Evolutionary conservation across 1,140 invertebrate species (phyloP).

Genomic region (Drosophila mojavensis): DNA sequence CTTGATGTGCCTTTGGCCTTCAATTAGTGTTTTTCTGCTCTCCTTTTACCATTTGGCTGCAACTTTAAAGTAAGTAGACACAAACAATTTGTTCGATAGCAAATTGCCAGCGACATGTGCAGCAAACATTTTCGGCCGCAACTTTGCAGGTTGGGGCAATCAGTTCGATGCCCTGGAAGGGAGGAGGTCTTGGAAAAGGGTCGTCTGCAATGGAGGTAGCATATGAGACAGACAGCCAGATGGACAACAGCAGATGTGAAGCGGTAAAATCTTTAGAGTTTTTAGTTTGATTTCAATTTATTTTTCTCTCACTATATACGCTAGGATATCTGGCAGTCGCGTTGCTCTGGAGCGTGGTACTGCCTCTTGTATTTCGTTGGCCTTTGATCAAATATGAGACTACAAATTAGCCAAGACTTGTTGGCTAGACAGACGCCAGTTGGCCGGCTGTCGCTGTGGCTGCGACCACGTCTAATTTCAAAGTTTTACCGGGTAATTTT

Average conservation of each 20-base stretch:
- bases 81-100: slow-evolving; percentile 62
- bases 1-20: slow-evolving; percentile 44
- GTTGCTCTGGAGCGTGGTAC: not conserved
- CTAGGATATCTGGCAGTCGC: slow-evolving; percentile 23
- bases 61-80: slow-evolving; percentile 59
- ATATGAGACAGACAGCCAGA: not conserved
- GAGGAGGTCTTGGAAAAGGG: not conserved
- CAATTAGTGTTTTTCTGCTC: slow-evolving; percentile 55
- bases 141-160: slow-evolving; percentile 35
- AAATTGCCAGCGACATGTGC: slow-evolving; percentile 70
- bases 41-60: slow-evolving; percentile 14
- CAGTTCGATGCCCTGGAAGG: slow-evolving; percentile 34
- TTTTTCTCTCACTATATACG: not conserved
- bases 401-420: slow-evolving; percentile 74
- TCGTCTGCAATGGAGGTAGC: not conserved
- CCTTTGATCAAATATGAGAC: slow-evolving; percentile 78
- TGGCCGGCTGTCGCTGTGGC: slow-evolving; percentile 17
- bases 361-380: slow-evolving; percentile 49
- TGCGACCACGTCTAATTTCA: slow-evolving; percentile 58
- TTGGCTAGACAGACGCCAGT: slow-evolving; percentile 53
- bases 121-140: slow-evolving; percentile 30
- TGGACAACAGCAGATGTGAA: not conserved
- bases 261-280: not conserved
- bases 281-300: not conserved
- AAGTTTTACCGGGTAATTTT: slow-evolving; percentile 78